phyloP scores from a whole-genome alignment of 2,797 vertebrate genomes.

The Lithobates sylvaticus region DNA sequence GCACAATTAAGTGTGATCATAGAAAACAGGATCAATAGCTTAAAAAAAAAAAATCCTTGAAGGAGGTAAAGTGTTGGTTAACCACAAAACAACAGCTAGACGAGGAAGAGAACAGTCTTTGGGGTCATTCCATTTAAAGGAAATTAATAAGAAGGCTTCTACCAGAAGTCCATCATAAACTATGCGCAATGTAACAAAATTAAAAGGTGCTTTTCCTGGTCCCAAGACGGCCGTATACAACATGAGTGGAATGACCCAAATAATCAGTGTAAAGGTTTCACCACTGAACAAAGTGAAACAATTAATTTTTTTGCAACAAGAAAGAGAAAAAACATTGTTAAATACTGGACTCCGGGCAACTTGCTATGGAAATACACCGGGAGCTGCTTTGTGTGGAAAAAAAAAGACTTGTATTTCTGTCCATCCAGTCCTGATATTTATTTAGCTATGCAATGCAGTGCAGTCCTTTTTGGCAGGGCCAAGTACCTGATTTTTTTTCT shows the following conservation, averaged over 20 bases:
- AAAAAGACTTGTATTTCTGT: too few relatives aligned
- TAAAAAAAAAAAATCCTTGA: slow-evolving; percentile 9
- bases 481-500: too few relatives aligned
- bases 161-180: slow-evolving; percentile 10
- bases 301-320: too few relatives aligned
- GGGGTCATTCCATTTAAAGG: slow-evolving; percentile 26
- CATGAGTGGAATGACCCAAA: neutral
- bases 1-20: slow-evolving; percentile 39
- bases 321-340: too few relatives aligned
- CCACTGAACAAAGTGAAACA: too few relatives aligned
- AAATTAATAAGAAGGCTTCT: slow-evolving; percentile 33
- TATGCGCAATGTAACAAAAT: neutral
- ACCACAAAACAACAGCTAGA: slow-evolving; percentile 45
- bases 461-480: too few relatives aligned
- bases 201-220: neutral
- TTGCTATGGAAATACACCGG: too few relatives aligned
- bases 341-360: too few relatives aligned
- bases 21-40: slow-evolving; percentile 53
- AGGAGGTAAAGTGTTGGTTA: slow-evolving; percentile 57
- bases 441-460: too few relatives aligned
- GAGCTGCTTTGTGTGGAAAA: too few relatives aligned
- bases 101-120: slow-evolving; percentile 32
- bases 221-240: neutral
- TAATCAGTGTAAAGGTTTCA: neutral
- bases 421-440: too few relatives aligned